Evolutionary conservation across 2,113 vertebrate species (phyloP), one percentile per base, ranked within the genome.

Genomic region (Podarcis raffonei): DNA sequence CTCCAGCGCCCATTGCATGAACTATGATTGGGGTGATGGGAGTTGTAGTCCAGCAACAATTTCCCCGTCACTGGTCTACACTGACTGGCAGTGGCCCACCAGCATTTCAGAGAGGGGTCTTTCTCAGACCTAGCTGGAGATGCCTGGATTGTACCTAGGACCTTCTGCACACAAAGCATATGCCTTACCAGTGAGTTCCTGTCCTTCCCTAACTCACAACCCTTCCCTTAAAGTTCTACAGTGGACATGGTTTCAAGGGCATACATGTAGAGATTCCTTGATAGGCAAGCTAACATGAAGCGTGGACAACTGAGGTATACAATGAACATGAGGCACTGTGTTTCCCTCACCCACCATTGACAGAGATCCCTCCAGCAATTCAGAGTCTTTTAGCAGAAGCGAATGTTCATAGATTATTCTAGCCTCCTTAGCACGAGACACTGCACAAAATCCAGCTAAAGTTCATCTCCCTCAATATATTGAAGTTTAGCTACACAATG

Each of bases 331-430:
- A 68, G 25, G 4, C 62, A 83, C 65, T 30, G 20, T 25, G 30
- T 35, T 57, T 32, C 4, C 39, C 35, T 5, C 23, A 23, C 20
- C 9, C 25, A 53, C 6, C 15, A 27, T 30, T 42, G 42, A 2
- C 8, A 2, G 32, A 37, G 6, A 37, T 75, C 20, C 48, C 30
- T 48, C 37, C 76, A 9, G 11, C 71, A 32, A 84, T 90, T 90
- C 79, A 94, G 91, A 95, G 71, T 93, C 93, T 96, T 96, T 92
- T 93, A 95, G 57, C 83, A 86, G 57, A 37, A 88, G 84, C 90
- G 94, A 84, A 79, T 74, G 89, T 39, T 95, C 94, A 95, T 87
- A 93, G 87, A 95, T 94, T 90, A 95, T 94, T 91, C 93, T 90
- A 87, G 89, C 94, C 94, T 94, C 32, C 82, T 72, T 20, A 32